Percentiles rank a stretch among this genome's conserved stretches.
Evolutionary conservation across 23 tunicate species (phyloP).

Genomic region (Corella eumyota): DNA sequence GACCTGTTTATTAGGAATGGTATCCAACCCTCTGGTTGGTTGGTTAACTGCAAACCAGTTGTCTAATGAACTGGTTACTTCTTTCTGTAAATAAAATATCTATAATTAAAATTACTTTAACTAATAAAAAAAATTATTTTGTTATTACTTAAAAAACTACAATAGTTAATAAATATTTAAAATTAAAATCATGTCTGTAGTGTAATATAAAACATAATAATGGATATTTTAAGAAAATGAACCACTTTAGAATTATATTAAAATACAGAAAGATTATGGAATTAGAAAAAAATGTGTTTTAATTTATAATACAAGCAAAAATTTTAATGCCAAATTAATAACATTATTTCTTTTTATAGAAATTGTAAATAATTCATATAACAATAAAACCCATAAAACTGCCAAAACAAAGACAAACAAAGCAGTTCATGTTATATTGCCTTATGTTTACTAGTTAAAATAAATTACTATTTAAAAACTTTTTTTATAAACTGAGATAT

Average conservation of each 20-base stretch:
- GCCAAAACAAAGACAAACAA: too few species aligned
- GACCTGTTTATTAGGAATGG: background rate
- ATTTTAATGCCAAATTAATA: too few species aligned
- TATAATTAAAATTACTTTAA: background rate
- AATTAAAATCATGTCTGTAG: too few species aligned
- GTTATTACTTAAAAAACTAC: background rate
- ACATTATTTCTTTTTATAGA: too few species aligned
- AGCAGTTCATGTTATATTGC: background rate
- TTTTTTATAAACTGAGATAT: background rate
- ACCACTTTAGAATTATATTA: too few species aligned
- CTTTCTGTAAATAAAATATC: background rate
- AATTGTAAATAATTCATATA: too few species aligned
- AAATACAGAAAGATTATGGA: too few species aligned
- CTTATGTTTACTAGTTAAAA: background rate
- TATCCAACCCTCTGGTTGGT: conserved; percentile 20
- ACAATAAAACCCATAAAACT: too few species aligned
- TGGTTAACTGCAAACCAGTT: conserved; percentile 75
- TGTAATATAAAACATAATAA: too few species aligned
- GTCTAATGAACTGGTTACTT: conserved; percentile 47
- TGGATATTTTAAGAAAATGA: too few species aligned
- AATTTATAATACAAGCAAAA: too few species aligned
- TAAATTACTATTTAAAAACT: background rate
- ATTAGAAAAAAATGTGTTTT: too few species aligned
- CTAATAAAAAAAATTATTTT: background rate
- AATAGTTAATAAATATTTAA: background rate